phyloP scores from a whole-genome alignment of 2,113 vertebrate species.

The Chrysemys picta region DNA sequence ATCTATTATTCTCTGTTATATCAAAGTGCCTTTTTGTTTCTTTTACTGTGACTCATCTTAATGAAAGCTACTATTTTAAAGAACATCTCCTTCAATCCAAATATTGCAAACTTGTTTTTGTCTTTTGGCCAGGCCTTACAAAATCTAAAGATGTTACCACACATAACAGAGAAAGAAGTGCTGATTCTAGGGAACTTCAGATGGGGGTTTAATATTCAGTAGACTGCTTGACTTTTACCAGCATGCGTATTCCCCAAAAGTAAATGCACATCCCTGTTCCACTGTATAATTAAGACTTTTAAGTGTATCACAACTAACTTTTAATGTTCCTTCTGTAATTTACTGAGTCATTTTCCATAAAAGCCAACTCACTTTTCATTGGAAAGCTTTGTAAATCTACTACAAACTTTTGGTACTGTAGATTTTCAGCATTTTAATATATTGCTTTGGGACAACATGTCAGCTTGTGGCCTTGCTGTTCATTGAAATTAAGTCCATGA shows the following conservation, averaged over 20 bases:
- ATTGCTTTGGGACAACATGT: not conserved
- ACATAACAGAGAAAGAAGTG: not conserved
- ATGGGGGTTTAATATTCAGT: not conserved
- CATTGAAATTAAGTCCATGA: not conserved
- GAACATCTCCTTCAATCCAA: not conserved
- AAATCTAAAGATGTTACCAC: not conserved
- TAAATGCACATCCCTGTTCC: accelerated
- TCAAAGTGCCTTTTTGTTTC: slow-evolving; percentile 42
- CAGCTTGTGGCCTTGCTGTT: not conserved
- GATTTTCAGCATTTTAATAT: not conserved
- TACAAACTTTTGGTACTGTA: not conserved
- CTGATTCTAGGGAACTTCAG: not conserved
- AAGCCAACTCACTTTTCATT: not conserved
- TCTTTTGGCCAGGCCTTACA: accelerated
- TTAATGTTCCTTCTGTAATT: not conserved
- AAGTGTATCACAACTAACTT: not conserved
- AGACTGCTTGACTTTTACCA: not conserved
- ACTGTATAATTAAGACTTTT: not conserved
- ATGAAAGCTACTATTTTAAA: not conserved
- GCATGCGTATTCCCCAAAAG: not conserved
- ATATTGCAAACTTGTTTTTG: accelerated
- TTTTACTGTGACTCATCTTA: slow-evolving; percentile 31
- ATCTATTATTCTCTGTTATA: not conserved
- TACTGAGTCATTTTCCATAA: not conserved
- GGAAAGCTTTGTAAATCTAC: not conserved